A percentile compares a stretch with the other conserved stretches of the same genome.
Evolutionary conservation across 2,113 vertebrate species (phyloP).

Genomic region (Lipotes vexillifer): DNA sequence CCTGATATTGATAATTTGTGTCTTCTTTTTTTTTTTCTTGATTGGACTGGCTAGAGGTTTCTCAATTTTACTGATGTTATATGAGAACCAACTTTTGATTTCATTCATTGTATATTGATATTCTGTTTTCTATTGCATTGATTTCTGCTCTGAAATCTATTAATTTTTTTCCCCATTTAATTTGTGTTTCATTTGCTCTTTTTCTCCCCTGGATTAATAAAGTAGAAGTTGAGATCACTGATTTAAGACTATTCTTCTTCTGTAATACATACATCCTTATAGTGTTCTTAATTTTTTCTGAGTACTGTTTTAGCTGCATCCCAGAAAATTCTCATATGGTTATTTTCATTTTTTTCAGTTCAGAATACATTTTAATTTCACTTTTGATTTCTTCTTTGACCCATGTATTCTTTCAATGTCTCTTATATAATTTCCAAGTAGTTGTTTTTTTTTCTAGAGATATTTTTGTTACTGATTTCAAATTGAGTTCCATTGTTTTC

Average conservation of each 20-base stretch:
- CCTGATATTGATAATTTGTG: neutral
- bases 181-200: neutral
- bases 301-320: neutral
- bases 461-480: neutral
- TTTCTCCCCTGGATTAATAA: neutral
- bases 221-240: neutral
- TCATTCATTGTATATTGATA: neutral
- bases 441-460: neutral
- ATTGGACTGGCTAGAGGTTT: neutral
- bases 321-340: neutral
- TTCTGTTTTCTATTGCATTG: neutral
- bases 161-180: neutral
- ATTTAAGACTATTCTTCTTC: neutral
- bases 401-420: neutral
- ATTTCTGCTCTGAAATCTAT: neutral
- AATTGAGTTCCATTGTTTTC: neutral
- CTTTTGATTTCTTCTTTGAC: neutral
- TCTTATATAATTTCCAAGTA: neutral
- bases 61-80: neutral
- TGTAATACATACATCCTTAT: neutral
- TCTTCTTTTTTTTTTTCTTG: neutral
- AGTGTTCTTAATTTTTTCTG: neutral
- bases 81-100: neutral
- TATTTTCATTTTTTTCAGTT: neutral
- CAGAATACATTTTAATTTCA: neutral